Percentiles rank a stretch among this genome's conserved stretches.
Evolutionary conservation across 2,797 vertebrate genomes (phyloP).

Genomic region (Orientallactaga sibirica): DNA sequence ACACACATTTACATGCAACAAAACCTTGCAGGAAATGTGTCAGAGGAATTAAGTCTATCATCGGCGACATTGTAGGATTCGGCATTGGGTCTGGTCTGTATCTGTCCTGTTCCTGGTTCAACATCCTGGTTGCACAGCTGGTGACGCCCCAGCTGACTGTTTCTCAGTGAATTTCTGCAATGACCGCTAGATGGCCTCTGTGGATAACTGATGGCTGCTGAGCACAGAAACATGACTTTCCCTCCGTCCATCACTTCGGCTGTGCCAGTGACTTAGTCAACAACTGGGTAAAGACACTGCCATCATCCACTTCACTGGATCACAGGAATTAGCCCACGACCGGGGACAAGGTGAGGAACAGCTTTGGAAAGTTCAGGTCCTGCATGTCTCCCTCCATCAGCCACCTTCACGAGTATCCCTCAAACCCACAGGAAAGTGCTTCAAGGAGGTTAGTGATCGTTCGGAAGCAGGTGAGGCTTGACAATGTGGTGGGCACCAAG

Average conservation of each 20-base stretch:
- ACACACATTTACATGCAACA: no score
- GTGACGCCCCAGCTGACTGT: no score
- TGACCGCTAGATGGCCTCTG: conserved; percentile 74
- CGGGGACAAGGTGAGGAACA: not conserved
- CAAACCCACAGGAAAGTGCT: not conserved
- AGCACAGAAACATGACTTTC: not conserved
- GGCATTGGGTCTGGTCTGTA: no score
- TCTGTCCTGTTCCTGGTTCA: no score
- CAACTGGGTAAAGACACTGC: not conserved
- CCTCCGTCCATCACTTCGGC: not conserved
- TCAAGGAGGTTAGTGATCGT: no score
- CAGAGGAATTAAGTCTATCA: no score
- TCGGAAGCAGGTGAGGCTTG: not conserved
- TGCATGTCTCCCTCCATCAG: not conserved
- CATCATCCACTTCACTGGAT: not conserved
- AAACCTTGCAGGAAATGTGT: no score
- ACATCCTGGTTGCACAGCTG: no score
- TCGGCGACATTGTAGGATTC: no score
- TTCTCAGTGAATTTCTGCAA: conserved; percentile 45
- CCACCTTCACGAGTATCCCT: not conserved
- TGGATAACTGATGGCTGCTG: not conserved
- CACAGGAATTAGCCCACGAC: not conserved
- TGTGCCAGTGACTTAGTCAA: not conserved
- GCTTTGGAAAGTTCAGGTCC: not conserved
- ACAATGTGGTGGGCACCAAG: no score